Evolutionary conservation across 2,113 vertebrate species (phyloP).

Genomic region (Salvelinus sp.): DNA sequence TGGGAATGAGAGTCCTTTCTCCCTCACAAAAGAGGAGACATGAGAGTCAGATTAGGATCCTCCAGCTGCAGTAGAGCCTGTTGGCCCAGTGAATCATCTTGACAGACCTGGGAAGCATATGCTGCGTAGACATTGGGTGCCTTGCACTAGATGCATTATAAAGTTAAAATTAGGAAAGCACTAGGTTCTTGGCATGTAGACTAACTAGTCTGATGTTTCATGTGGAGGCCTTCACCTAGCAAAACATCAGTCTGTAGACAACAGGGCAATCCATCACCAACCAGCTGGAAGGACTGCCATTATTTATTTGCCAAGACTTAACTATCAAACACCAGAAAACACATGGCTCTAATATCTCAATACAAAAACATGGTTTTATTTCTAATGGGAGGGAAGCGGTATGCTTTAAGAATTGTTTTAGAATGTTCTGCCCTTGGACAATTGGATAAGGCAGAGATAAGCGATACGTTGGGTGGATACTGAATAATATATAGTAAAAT

Average conservation of each 20-base stretch:
- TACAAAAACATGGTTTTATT: not conserved
- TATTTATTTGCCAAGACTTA: too few species aligned
- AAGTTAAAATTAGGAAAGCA: not conserved
- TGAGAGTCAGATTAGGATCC: conserved; percentile 35
- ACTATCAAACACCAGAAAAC: not conserved
- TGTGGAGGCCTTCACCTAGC: not conserved
- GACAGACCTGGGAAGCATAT: not conserved
- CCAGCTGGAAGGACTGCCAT: not conserved
- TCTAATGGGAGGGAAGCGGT: not conserved
- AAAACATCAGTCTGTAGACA: not conserved
- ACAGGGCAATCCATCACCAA: not conserved
- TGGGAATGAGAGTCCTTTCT: not conserved
- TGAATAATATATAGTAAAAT: not conserved
- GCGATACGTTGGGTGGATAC: not conserved
- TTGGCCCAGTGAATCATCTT: not conserved
- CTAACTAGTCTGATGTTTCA: not conserved
- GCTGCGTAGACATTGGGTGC: not conserved
- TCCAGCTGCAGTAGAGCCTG: conserved; percentile 6
- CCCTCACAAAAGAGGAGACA: not conserved
- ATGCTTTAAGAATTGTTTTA: not conserved
- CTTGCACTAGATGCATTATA: not conserved
- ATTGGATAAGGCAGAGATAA: conserved; percentile 10
- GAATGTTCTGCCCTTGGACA: conserved; percentile 4
- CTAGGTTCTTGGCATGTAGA: not conserved
- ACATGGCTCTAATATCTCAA: not conserved